Percentiles rank a stretch among this genome's conserved stretches.
Conservation (phyloP, 2,888 invertebrate genomes). For the Selenia dentaria region DNA sequence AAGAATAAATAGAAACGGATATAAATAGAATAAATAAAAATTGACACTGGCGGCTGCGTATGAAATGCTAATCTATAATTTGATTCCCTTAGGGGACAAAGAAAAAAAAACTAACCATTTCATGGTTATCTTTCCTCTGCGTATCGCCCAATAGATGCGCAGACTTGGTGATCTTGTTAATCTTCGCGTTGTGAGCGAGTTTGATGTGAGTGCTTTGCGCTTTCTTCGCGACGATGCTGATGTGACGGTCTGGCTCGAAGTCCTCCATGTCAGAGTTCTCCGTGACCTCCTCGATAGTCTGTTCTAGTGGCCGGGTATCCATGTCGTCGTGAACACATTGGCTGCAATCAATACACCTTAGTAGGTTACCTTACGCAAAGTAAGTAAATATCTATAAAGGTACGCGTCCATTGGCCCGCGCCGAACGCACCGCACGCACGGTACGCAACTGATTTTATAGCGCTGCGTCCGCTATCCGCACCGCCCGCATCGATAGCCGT, state of each 20-base stretch:
- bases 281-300: constrained; percentile 33
- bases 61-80: no score
- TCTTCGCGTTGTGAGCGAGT: constrained; percentile 45
- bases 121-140: constrained; percentile 42
- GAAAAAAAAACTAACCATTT: constrained; percentile 44
- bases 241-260: constrained; percentile 42
- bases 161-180: constrained; percentile 69
- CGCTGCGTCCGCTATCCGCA: no score
- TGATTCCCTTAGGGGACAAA: no score
- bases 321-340: constrained; percentile 41
- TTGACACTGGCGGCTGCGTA: no score
- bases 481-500: no score
- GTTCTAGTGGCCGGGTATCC: constrained; percentile 28
- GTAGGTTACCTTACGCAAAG: no score
- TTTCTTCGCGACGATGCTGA: constrained; percentile 61
- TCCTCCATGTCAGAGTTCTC: constrained; percentile 42
- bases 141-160: constrained; percentile 65
- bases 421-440: no score
- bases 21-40: no score
- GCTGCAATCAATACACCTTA: constrained; percentile 34
- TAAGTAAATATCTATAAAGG: no score
- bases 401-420: no score
- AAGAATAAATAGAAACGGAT: no score
- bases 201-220: constrained; percentile 68
- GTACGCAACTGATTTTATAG: no score